These are phyloP conservation scores for Trichogramma evanescens DNA, from an alignment of 2,888 invertebrate species.

Conservation along the genomic window DNA sequence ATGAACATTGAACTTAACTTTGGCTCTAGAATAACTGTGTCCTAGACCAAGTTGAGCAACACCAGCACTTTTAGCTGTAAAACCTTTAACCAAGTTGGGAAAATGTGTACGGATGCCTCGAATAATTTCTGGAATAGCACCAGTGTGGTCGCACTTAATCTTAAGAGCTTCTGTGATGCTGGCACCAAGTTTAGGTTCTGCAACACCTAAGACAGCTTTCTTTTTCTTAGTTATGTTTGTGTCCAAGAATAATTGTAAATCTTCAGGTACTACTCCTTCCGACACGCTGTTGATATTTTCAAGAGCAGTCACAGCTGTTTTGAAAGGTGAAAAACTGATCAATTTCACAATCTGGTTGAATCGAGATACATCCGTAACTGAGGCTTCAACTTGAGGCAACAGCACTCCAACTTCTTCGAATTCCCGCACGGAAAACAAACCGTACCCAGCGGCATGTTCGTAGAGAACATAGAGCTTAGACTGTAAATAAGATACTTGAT, in stretches of 20 bases:
- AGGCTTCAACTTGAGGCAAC: slow-evolving; percentile 82
- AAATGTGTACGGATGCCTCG: slow-evolving; percentile 82
- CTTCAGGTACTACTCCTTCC: slow-evolving; percentile 89
- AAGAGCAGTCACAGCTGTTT: slow-evolving; percentile 83
- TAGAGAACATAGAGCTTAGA: slow-evolving; percentile 70
- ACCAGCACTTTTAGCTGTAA: slow-evolving; percentile 71
- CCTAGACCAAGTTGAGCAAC: slow-evolving; percentile 94
- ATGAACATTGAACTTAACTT: slow-evolving; percentile 99
- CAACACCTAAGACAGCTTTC: slow-evolving; percentile 72
- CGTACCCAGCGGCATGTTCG: slow-evolving; percentile 97
- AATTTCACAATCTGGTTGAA: slow-evolving; percentile 90
- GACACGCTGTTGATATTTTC: slow-evolving; percentile 94
- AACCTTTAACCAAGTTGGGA: slow-evolving; percentile 71
- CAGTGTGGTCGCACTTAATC: slow-evolving; percentile 76
- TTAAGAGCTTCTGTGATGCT: slow-evolving; percentile 79
- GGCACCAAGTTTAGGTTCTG: slow-evolving; percentile 84
- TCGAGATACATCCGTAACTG: slow-evolving; percentile 76
- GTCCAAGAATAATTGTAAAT: slow-evolving; percentile 82
- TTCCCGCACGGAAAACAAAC: slow-evolving; percentile 82
- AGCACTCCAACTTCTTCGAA: slow-evolving; percentile 93
- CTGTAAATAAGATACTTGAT: slow-evolving; percentile 47
- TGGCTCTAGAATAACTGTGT: slow-evolving; percentile 94
- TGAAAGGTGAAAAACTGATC: slow-evolving; percentile 86
- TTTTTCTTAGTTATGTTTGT: slow-evolving; percentile 59
- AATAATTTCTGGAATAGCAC: slow-evolving; percentile 84